phyloP scores from a whole-genome alignment of 2,113 vertebrate species.

The Cyanoramphus novaezelandiae region DNA sequence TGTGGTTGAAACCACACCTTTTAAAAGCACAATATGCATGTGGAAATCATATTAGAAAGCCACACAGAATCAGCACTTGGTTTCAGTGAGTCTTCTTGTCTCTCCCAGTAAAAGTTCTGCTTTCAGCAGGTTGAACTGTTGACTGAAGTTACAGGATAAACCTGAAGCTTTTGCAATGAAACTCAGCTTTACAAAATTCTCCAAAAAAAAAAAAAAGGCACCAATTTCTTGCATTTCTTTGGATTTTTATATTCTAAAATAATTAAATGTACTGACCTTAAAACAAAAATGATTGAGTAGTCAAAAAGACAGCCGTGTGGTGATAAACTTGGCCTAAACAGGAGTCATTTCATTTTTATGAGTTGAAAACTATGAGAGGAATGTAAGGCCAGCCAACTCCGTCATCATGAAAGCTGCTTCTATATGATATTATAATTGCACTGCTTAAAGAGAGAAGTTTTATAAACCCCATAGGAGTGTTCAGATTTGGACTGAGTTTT shows the following conservation, averaged over 20 bases:
- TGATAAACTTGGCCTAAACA: not conserved
- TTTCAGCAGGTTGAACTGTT: not conserved
- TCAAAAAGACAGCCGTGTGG: not conserved
- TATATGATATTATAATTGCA: not conserved
- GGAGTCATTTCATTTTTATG: not conserved
- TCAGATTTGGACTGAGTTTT: not conserved
- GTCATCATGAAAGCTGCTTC: not conserved
- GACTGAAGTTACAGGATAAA: not conserved
- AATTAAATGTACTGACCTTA: not conserved
- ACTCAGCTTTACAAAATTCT: not conserved
- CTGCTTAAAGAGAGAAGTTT: not conserved
- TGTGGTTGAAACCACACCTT: conserved; percentile 30
- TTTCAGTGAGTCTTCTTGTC: not conserved
- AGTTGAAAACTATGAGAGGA: not conserved
- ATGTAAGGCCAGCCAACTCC: not conserved
- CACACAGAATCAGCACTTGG: not conserved
- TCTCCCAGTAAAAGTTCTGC: not conserved
- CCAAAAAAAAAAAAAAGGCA: not conserved
- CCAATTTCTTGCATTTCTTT: not conserved
- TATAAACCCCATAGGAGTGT: not conserved
- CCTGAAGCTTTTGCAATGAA: not conserved
- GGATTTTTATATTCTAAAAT: not conserved
- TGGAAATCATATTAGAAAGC: conserved; percentile 12
- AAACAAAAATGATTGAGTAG: not conserved
- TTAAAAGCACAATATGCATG: not conserved